Base-by-base conservation (phyloP, 2,888 invertebrate species). In the Drosophila bunnanda region DNA sequence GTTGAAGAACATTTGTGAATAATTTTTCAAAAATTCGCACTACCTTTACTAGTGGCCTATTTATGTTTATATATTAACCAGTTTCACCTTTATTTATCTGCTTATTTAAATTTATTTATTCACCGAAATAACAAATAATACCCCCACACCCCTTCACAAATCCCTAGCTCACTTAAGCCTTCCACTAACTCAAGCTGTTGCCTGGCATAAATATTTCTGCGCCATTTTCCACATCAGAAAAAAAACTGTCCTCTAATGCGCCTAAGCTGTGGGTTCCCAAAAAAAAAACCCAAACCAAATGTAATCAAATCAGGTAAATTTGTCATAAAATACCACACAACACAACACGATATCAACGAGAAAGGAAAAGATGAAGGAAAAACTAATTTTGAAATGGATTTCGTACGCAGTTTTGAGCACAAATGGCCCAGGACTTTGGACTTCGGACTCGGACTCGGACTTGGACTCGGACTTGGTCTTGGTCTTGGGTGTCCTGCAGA, bases 241-340 rank as follows among this genome's bases (percentile, higher is more conserved):
- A 61, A 59, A 61, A 55, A 43, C 61, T 36, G 48, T 38, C 34
- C 30, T 44, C 60, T 72, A 72, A 71, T 67, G 66, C 57, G 66
- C 56, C 39, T 54, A 25, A 68, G 68, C 64, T 59, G 64, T 59
- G 53, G 57, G 28, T 25, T 20, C 22, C 25, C 46, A 58, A 71
- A 64, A 64, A n/a, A 55, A n/a, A 41, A 52, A 28, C 50, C 55
- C 15, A 58, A 82, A n/a, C n/a, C 46, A 32, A 85, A 88, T 84
- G 83, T 91, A 91, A 91, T 91, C 91, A 91, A 90, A 91, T 91
- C 91, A 91, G 90, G 91, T 91, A 91, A 89, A 89, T 90, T 87
- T 91, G 86, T 89, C 91, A 89, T 91, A 91, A 91, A 91, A 84
- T 84, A 88, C 75, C 58, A 53, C 59, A 67, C 55, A 66, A 44